Conservation (phyloP, 2,113 vertebrate genomes). For the Prochilodus magdalenae region DNA sequence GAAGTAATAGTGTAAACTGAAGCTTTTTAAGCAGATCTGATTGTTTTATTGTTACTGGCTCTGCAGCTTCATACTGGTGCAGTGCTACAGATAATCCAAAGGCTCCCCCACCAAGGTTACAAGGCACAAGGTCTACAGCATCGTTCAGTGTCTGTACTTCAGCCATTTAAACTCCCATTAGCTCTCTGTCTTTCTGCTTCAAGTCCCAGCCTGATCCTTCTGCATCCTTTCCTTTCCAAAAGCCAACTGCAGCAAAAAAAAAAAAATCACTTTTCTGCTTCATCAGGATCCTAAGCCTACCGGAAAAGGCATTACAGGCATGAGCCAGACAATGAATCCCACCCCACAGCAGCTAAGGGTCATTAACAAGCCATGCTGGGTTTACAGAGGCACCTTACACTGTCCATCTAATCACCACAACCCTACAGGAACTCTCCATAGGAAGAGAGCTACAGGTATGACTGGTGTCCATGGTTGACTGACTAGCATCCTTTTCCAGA, state of each 20-base stretch:
- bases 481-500: background rate
- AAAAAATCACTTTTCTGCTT: conserved; percentile 78
- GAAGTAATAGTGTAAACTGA: too few relatives aligned
- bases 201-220: conserved; percentile 56
- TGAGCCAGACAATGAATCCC: conserved; percentile 18
- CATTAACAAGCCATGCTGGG: conserved; percentile 27
- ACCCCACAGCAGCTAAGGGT: conserved; percentile 35
- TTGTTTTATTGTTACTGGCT: background rate
- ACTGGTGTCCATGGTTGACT: background rate
- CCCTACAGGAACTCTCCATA: conserved; percentile 15
- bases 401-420: conserved; percentile 16
- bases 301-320: conserved; percentile 63
- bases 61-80: background rate
- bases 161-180: conserved; percentile 46
- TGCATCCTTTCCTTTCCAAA: conserved; percentile 66
- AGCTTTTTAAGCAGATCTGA: too few relatives aligned
- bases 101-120: conserved; percentile 26
- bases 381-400: background rate
- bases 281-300: conserved; percentile 73
- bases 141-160: conserved; percentile 28
- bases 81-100: conserved; percentile 51
- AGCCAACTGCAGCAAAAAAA: conserved; percentile 65
- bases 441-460: too few relatives aligned
- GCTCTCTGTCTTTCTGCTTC: conserved; percentile 14
- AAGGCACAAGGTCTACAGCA: too few relatives aligned